Conservation (phyloP, 2,888 invertebrate genomes). For the Zaprionus bogoriensis region DNA sequence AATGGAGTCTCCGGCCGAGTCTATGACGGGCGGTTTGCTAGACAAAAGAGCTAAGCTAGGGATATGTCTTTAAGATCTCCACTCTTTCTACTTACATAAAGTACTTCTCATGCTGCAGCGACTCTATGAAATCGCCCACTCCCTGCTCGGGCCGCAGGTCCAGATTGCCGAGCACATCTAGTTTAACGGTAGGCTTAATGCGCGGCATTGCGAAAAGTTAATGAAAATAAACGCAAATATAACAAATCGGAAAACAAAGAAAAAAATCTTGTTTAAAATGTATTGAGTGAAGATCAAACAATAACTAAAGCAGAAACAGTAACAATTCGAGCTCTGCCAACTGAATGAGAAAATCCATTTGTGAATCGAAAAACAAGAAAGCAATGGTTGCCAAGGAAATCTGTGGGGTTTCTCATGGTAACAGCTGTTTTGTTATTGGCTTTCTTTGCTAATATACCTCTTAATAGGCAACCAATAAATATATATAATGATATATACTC, state of each 20-base stretch:
- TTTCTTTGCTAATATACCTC: too few species aligned
- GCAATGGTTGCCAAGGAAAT: background rate
- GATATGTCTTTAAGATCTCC: background rate
- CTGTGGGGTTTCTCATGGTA: background rate
- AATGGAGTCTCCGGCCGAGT: slow-evolving; percentile 80
- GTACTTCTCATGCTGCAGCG: slow-evolving; percentile 75
- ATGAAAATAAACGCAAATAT: background rate
- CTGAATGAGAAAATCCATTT: background rate
- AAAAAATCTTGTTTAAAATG: background rate
- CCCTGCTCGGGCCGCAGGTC: slow-evolving; percentile 81
- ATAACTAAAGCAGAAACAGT: background rate
- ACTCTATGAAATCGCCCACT: slow-evolving; percentile 77
- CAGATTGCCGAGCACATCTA: slow-evolving; percentile 81
- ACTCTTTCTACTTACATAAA: slow-evolving; percentile 68
- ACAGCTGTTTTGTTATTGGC: background rate
- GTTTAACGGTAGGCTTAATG: slow-evolving; percentile 77
- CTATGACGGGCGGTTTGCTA: slow-evolving; percentile 80
- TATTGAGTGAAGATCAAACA: background rate
- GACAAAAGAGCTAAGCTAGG: background rate
- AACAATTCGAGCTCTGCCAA: background rate
- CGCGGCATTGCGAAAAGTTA: slow-evolving; percentile 75
- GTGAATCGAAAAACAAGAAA: background rate
- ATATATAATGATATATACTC: too few species aligned
- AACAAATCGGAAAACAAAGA: background rate
- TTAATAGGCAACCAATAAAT: too few species aligned